Conservation (phyloP, 1,140 invertebrate genomes). For the Euwallacea similis region DNA sequence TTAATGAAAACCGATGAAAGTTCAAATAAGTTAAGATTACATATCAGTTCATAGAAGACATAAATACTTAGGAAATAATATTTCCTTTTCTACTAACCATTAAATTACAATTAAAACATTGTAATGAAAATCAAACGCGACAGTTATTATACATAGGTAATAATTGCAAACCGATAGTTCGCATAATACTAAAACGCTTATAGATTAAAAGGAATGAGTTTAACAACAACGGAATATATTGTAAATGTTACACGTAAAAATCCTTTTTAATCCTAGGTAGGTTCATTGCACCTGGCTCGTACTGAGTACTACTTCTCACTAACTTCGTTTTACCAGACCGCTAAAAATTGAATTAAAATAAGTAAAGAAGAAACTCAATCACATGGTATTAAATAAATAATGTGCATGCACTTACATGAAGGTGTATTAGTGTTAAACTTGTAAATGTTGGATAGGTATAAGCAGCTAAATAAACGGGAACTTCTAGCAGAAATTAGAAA, state of each 20-base stretch:
- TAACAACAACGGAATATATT: slow-evolving; percentile 1
- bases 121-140: not conserved
- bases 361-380: not conserved
- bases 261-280: slow-evolving; percentile 48
- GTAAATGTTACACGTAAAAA: slow-evolving; percentile 36
- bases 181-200: not conserved
- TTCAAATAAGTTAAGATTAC: no score
- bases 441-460: no score
- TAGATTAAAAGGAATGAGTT: slow-evolving; percentile 28
- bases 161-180: no score
- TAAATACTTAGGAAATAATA: no score
- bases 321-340: slow-evolving; percentile 49
- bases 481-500: not conserved
- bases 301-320: slow-evolving; percentile 52
- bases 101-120: slow-evolving; percentile 1
- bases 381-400: no score
- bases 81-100: no score
- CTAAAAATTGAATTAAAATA: slow-evolving; percentile 38
- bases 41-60: no score
- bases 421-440: no score
- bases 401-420: no score
- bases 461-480: not conserved
- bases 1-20: not conserved
- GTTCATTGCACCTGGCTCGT: slow-evolving; percentile 51
- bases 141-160: not conserved